Percentiles rank a stretch among this genome's conserved stretches.
These are phyloP conservation scores for Hofmannophila pseudospretella DNA, from an alignment of 2,888 invertebrate species.

Conservation along the genomic window DNA sequence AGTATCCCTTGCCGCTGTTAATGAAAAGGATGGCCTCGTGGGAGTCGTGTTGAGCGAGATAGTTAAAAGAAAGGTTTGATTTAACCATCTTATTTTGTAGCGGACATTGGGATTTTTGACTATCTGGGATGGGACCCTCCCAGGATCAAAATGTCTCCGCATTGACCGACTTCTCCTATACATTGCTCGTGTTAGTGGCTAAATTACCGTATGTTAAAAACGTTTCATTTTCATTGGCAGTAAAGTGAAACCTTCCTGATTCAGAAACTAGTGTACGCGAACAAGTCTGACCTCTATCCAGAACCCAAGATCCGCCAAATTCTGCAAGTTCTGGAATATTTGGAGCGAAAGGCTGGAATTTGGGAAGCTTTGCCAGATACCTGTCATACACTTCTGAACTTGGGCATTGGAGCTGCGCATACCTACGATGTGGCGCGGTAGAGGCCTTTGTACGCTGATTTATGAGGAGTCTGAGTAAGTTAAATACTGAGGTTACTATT, in stretches of 20 bases:
- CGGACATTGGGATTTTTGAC: no score
- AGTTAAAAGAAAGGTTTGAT: neutral
- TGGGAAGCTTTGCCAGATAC: neutral
- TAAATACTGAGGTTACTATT: no score
- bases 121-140: no score
- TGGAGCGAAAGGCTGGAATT: conserved; percentile 29
- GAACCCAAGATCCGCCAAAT: conserved; percentile 63
- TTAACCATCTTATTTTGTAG: no score
- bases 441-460: neutral
- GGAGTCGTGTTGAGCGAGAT: conserved; percentile 67
- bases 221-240: no score
- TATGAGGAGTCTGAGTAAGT: neutral
- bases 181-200: no score
- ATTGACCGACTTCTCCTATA: no score
- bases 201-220: no score
- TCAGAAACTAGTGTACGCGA: neutral
- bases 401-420: neutral
- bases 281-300: conserved; percentile 27
- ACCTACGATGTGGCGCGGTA: neutral
- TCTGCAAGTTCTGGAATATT: conserved; percentile 56
- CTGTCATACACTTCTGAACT: neutral
- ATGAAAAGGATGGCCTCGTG: conserved; percentile 63
- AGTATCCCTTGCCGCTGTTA: neutral
- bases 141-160: no score
- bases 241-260: no score